Conservation (phyloP, 2,888 invertebrate genomes). For the Cecidostiba fungosa region DNA sequence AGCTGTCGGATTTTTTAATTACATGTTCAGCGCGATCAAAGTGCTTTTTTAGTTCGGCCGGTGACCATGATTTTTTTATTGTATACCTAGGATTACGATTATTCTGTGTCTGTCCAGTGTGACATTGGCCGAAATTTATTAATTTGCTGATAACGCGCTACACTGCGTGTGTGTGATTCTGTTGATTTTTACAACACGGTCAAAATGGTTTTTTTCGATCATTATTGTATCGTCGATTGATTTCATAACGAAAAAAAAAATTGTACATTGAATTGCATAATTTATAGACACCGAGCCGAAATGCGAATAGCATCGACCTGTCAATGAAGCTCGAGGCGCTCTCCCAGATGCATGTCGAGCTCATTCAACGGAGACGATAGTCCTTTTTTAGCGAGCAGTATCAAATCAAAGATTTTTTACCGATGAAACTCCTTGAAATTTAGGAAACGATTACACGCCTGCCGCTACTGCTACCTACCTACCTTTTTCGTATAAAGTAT, state of each 20-base stretch:
- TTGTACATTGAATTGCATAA: conserved; percentile 61
- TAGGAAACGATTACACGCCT: conserved; percentile 54
- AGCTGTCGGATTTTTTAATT: conserved; percentile 63
- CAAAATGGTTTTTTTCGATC: conserved; percentile 42
- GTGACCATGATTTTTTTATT: conserved; percentile 44
- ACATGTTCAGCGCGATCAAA: conserved; percentile 48
- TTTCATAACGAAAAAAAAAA: conserved; percentile 36
- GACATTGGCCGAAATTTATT: conserved; percentile 40
- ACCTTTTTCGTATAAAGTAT: conserved; percentile 53
- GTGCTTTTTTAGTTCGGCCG: conserved; percentile 44
- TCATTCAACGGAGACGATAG: conserved; percentile 37
- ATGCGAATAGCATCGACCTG: conserved; percentile 36
- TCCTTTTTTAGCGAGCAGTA: conserved; percentile 63
- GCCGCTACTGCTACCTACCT: conserved; percentile 59
- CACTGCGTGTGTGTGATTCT: conserved; percentile 54
- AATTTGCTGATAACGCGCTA: conserved; percentile 49
- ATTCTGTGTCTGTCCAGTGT: background rate
- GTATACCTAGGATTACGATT: conserved; percentile 7
- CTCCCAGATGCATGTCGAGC: conserved; percentile 17
- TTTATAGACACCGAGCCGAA: conserved; percentile 60
- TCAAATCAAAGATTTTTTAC: conserved; percentile 66
- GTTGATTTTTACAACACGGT: conserved; percentile 48
- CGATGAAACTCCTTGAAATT: conserved; percentile 47
- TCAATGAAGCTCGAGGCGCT: conserved; percentile 28
- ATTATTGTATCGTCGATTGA: conserved; percentile 51